phyloP scores from a whole-genome alignment of 2,113 vertebrate species.

The Chloropsis cyanopogon region DNA sequence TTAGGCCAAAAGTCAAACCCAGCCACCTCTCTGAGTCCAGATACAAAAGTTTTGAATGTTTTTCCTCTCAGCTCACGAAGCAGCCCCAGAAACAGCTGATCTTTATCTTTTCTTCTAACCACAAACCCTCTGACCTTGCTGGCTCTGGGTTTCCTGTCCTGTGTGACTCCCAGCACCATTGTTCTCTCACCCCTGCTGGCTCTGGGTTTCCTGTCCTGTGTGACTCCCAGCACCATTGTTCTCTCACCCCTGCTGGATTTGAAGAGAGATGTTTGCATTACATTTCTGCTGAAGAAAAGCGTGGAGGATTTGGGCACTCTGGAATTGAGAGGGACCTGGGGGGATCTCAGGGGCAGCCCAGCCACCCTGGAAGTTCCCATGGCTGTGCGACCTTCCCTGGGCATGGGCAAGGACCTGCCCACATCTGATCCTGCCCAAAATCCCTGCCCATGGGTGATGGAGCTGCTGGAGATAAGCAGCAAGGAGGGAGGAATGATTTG shows the following conservation, averaged over 20 bases:
- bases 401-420: neutral
- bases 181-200: neutral
- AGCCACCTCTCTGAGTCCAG: neutral
- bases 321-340: neutral
- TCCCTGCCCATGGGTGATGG: neutral
- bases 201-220: neutral
- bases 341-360: neutral
- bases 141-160: neutral
- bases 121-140: neutral
- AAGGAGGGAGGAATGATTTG: neutral
- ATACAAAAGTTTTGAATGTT: fast-evolving
- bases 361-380: neutral
- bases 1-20: neutral
- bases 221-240: fast-evolving
- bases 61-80: fast-evolving
- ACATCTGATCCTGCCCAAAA: neutral
- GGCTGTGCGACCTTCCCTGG: neutral
- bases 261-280: neutral
- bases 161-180: fast-evolving
- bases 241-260: neutral
- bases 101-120: neutral
- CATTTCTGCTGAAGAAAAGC: neutral
- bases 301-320: neutral
- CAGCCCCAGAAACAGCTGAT: neutral
- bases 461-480: neutral